These are phyloP conservation scores for Parascotia fuliginaria DNA, from an alignment of 2,888 invertebrate genomes.

Conservation along the genomic window DNA sequence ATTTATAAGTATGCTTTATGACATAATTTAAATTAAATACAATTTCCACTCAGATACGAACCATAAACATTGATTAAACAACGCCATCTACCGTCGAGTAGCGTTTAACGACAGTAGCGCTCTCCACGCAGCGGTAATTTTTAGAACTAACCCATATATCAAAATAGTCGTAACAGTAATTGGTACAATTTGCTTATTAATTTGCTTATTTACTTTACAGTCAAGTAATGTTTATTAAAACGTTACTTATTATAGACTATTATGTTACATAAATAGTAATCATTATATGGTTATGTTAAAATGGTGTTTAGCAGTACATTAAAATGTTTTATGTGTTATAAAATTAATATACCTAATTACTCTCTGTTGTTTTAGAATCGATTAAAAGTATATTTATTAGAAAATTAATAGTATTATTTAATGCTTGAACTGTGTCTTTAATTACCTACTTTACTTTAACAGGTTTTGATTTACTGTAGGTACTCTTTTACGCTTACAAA, in stretches of 20 bases:
- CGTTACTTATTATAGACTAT: conserved; percentile 41
- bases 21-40: too few species aligned
- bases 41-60: conserved; percentile 11
- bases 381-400: not conserved
- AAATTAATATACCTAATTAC: conserved; percentile 30
- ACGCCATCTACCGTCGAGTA: conserved; percentile 76
- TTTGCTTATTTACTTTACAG: conserved; percentile 74
- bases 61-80: conserved; percentile 49
- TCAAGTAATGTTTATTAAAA: conserved; percentile 46
- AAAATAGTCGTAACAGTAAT: conserved; percentile 63
- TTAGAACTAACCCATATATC: conserved; percentile 57
- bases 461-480: too few species aligned
- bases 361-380: not conserved
- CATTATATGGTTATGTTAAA: conserved; percentile 28
- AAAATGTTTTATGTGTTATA: conserved; percentile 24
- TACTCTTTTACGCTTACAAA: too few species aligned
- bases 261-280: conserved; percentile 30
- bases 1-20: too few species aligned
- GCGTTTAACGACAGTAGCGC: conserved; percentile 54
- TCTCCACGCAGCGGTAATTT: conserved; percentile 56
- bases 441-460: too few species aligned
- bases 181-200: conserved; percentile 75
- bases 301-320: conserved; percentile 16
- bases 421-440: too few species aligned
- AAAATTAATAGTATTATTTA: not conserved